Percentiles rank a stretch among this genome's conserved stretches.
phyloP scores from a whole-genome alignment of 2,113 vertebrate genomes.

The Siniperca chuatsi region DNA sequence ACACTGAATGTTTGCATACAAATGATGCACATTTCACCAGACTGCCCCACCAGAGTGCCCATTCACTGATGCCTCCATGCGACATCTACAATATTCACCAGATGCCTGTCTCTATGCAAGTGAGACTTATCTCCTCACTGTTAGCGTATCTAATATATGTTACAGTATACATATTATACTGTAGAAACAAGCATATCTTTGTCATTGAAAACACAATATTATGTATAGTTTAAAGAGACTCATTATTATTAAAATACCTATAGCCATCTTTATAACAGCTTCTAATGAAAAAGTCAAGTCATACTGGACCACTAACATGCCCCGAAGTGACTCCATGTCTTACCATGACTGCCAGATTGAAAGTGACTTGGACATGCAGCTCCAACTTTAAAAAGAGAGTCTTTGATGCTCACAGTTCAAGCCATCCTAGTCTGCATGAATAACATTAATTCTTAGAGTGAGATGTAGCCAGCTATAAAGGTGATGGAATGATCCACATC shows the following conservation, averaged over 20 bases:
- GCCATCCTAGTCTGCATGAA: neutral
- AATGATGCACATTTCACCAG: slow-evolving; percentile 47
- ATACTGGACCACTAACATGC: neutral
- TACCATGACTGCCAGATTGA: slow-evolving; percentile 14
- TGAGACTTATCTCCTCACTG: neutral
- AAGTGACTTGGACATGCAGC: slow-evolving; percentile 20
- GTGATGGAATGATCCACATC: slow-evolving; percentile 23
- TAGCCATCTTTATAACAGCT: neutral
- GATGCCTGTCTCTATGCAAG: neutral
- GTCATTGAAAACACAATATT: neutral
- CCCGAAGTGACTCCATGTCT: slow-evolving; percentile 1
- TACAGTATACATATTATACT: neutral
- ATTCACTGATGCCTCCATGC: slow-evolving; percentile 16
- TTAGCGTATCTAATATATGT: neutral
- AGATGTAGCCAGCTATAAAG: neutral
- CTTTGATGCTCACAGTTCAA: slow-evolving; percentile 23
- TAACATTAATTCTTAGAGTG: slow-evolving; percentile 4
- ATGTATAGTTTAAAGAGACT: neutral
- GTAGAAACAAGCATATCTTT: neutral
- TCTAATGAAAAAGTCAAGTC: neutral
- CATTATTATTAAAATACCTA: neutral
- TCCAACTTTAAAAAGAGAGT: slow-evolving; percentile 9
- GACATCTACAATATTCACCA: slow-evolving; percentile 24
- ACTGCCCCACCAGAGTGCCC: neutral
- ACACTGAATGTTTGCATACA: slow-evolving; percentile 29